These are phyloP conservation scores for Magallana gigas DNA, from an alignment of 1,140 invertebrate genomes.

Conservation along the genomic window DNA sequence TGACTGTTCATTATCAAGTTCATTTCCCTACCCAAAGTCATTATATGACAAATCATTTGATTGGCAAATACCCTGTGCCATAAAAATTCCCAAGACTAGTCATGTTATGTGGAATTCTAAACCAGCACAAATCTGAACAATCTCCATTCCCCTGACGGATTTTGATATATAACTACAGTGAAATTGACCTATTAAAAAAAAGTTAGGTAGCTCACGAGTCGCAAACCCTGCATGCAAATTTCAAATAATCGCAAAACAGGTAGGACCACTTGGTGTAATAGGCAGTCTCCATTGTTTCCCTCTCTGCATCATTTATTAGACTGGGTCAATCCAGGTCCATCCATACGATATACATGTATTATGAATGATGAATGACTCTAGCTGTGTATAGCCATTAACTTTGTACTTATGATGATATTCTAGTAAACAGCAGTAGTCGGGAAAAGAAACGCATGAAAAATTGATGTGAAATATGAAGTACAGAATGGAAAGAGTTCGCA, in stretches of 20 bases:
- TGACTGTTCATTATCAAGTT: no score
- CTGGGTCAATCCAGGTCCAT: conserved; percentile 11
- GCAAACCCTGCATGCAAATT: not conserved
- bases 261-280: not conserved
- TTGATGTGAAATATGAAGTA: not conserved
- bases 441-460: conserved; percentile 7
- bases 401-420: conserved; percentile 6
- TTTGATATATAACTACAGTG: no score
- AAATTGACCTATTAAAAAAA: no score
- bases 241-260: not conserved
- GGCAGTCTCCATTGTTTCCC: not conserved
- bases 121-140: no score
- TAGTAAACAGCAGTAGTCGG: not conserved
- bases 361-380: conserved; percentile 16
- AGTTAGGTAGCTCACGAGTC: not conserved
- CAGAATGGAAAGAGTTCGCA: no score
- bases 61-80: no score
- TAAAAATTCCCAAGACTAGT: no score
- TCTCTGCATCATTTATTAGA: not conserved
- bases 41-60: no score
- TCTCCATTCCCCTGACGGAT: no score
- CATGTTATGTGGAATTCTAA: no score
- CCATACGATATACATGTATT: not conserved
- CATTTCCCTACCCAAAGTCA: no score
- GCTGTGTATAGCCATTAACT: not conserved